Percentiles rank a stretch among this genome's conserved stretches.
Evolutionary conservation across 2,113 vertebrate genomes (phyloP).

Genomic region (Todiramphus saurophagus): DNA sequence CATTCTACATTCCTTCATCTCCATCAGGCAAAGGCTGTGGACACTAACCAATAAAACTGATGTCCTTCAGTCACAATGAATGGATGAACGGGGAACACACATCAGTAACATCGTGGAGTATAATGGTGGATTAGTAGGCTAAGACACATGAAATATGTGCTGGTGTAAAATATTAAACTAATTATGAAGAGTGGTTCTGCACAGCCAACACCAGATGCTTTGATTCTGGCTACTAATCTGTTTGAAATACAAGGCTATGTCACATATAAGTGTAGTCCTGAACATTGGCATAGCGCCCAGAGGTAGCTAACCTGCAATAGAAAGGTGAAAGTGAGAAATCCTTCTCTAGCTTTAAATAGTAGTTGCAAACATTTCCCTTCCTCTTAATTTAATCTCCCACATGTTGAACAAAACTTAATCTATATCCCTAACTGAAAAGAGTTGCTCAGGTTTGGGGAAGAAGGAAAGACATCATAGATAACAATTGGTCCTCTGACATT

Average conservation of each 20-base stretch:
- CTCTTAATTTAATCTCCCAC: background rate
- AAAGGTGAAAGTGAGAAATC: background rate
- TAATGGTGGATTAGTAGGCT: background rate
- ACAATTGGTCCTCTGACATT: background rate
- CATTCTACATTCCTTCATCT: background rate
- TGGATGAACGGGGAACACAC: background rate
- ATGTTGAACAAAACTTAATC: background rate
- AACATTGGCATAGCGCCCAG: background rate
- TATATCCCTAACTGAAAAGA: background rate
- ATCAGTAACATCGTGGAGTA: background rate
- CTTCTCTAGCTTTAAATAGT: background rate
- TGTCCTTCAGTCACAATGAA: slow-evolving; percentile 1
- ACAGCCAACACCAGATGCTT: slow-evolving; percentile 58
- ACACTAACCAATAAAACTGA: background rate
- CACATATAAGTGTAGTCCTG: background rate
- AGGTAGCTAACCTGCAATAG: background rate
- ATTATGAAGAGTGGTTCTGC: slow-evolving; percentile 59
- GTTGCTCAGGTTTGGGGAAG: background rate
- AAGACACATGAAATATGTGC: slow-evolving; percentile 25
- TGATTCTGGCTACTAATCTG: slow-evolving; percentile 30
- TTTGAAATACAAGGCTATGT: slow-evolving; percentile 11
- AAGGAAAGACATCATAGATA: background rate
- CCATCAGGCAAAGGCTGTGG: background rate
- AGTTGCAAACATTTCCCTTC: background rate
- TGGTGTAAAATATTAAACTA: slow-evolving; percentile 52